Conservation (phyloP, 64 coral and sea anemone genomes). For the Montipora capricornis region DNA sequence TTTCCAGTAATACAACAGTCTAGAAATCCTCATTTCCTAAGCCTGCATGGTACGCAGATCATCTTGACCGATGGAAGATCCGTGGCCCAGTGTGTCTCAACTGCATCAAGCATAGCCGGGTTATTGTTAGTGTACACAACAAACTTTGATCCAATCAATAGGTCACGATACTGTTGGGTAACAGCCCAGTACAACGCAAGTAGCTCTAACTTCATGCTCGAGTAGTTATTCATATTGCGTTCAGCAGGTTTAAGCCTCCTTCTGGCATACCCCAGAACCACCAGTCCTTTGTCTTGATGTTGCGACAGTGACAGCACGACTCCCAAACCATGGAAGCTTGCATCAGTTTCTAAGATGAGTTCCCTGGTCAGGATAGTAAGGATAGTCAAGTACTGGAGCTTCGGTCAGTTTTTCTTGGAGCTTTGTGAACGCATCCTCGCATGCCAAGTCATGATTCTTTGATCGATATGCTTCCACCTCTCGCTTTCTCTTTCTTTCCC, state of each 20-base stretch:
- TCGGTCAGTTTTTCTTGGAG: not conserved
- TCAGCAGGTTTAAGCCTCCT: slow-evolving; percentile 44
- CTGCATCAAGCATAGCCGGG: slow-evolving; percentile 43
- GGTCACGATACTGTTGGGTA: not conserved
- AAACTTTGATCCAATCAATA: slow-evolving; percentile 22
- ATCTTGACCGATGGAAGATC: not conserved
- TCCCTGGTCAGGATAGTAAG: not conserved
- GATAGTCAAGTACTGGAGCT: not conserved
- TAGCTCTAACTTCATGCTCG: slow-evolving; percentile 2
- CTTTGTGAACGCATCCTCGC: not conserved
- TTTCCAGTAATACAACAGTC: too few relatives aligned
- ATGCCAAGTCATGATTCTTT: not conserved
- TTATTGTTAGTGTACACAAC: slow-evolving; percentile 34
- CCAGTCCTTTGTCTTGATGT: slow-evolving; percentile 36
- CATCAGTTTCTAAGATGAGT: slow-evolving; percentile 11
- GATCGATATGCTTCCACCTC: not conserved
- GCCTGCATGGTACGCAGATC: not conserved
- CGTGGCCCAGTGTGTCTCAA: slow-evolving; percentile 30
- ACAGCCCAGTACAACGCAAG: slow-evolving; percentile 26
- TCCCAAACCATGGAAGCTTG: not conserved
- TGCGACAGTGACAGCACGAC: slow-evolving; percentile 60
- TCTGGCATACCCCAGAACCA: slow-evolving; percentile 68
- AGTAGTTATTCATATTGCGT: slow-evolving; percentile 27
- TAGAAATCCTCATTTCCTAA: too few relatives aligned
- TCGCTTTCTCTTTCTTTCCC: not conserved